These are phyloP conservation scores for Linnaemya vulpina DNA, from an alignment of 2,888 invertebrate species.

Conservation along the genomic window DNA sequence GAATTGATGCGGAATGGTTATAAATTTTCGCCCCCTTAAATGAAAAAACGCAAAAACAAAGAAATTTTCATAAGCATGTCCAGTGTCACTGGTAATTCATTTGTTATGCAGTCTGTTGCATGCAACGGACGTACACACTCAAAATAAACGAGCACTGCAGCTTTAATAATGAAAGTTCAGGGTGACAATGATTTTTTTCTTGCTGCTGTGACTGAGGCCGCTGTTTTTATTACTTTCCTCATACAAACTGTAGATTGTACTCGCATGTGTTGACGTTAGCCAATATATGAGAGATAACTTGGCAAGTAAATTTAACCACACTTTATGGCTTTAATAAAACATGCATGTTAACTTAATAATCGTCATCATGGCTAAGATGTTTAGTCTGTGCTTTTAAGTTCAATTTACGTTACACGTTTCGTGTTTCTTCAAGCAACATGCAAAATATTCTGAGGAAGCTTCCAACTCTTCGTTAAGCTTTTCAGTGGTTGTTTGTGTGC, in stretches of 20 bases:
- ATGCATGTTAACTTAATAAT: constrained; percentile 57
- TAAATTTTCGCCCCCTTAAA: constrained; percentile 75
- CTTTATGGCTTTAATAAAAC: constrained; percentile 44
- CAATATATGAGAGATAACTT: background rate
- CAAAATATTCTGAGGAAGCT: constrained; percentile 64
- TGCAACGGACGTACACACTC: constrained; percentile 25
- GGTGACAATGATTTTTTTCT: constrained; percentile 62
- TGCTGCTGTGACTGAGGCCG: background rate
- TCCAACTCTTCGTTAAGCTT: constrained; percentile 48
- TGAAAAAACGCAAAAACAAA: constrained; percentile 26
- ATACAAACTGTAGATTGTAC: background rate
- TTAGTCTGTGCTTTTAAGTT: constrained; percentile 56
- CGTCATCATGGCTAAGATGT: constrained; percentile 46
- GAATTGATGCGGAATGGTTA: constrained; percentile 73
- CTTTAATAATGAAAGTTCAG: constrained; percentile 53
- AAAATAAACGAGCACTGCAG: constrained; percentile 30
- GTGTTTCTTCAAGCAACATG: constrained; percentile 70
- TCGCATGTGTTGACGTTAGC: background rate
- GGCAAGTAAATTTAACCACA: constrained; percentile 26
- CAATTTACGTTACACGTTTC: constrained; percentile 68
- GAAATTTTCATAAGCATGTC: constrained; percentile 70
- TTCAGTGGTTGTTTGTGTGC: constrained; percentile 34
- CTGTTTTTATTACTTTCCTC: constrained; percentile 21
- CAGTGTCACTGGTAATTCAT: constrained; percentile 73
- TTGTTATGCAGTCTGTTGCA: constrained; percentile 68